phyloP scores from a whole-genome alignment of 2,113 vertebrate species.

The Aythya baeri region DNA sequence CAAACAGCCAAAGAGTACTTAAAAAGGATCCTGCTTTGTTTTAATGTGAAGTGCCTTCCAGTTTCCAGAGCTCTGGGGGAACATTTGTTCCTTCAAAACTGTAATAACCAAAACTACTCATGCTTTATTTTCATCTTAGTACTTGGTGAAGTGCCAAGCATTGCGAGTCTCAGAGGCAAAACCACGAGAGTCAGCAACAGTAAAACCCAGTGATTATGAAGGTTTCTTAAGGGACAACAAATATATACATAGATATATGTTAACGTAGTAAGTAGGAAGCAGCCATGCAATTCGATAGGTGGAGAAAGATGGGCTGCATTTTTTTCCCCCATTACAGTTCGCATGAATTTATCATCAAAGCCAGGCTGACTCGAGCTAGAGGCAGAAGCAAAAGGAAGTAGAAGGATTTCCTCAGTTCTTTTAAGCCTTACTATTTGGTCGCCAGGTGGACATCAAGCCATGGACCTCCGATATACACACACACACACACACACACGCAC shows the following conservation, averaged over 20 bases:
- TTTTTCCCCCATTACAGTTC: background rate
- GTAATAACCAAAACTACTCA: background rate
- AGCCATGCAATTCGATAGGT: background rate
- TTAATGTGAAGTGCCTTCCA: background rate
- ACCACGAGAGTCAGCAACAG: background rate
- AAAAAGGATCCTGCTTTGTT: background rate
- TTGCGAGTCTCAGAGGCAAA: background rate
- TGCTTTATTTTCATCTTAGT: background rate
- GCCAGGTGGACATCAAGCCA: background rate
- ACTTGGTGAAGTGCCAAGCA: background rate
- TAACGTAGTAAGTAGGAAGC: too few species aligned
- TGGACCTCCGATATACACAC: too few species aligned
- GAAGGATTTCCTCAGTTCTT: background rate
- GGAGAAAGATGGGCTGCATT: background rate
- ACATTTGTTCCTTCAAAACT: background rate
- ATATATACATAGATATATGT: too few species aligned
- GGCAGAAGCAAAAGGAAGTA: too few species aligned
- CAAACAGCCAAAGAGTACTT: background rate
- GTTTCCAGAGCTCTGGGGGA: background rate
- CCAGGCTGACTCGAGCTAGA: background rate
- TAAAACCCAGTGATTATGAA: background rate
- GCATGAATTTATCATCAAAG: background rate
- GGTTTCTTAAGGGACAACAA: background rate
- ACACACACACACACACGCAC: too few species aligned
- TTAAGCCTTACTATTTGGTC: background rate